phyloP scores from a whole-genome alignment of 2,888 invertebrate species.

The Sclerodermus sp. region DNA sequence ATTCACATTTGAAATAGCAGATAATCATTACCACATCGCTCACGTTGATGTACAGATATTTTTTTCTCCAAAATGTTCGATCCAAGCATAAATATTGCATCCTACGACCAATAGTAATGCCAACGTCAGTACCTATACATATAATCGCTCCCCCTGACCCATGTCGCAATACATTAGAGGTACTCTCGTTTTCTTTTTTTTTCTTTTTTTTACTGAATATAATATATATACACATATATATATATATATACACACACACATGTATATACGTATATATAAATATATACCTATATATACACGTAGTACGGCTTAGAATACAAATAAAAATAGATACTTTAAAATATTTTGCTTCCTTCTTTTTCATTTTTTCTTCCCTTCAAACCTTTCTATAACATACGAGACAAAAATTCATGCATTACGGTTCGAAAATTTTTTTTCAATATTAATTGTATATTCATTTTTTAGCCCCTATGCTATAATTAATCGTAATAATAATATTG shows the following conservation, averaged over 20 bases:
- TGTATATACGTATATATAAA: conserved; percentile 30
- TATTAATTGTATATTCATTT: conserved; percentile 34
- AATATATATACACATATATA: conserved; percentile 27
- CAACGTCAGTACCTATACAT: conserved; percentile 21
- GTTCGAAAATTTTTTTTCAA: conserved; percentile 32
- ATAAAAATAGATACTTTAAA: conserved; percentile 51
- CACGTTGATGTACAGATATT: no score
- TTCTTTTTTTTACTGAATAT: conserved; percentile 1
- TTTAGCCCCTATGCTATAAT: conserved; percentile 36
- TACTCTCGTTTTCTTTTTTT: conserved; percentile 2
- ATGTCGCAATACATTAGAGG: neutral
- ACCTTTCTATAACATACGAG: conserved; percentile 32
- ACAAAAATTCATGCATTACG: conserved; percentile 44
- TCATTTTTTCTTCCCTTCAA: neutral
- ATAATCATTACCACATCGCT: no score
- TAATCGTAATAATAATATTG: conserved; percentile 37
- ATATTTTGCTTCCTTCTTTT: conserved; percentile 36
- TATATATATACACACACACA: no score
- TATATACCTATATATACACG: conserved; percentile 37
- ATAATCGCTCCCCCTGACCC: neutral
- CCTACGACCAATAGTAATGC: conserved; percentile 24
- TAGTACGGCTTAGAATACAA: conserved; percentile 40
- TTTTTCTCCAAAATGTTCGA: neutral
- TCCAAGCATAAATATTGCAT: conserved; percentile 13
- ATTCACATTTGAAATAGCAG: no score